Conservation (phyloP, 2,888 invertebrate genomes). For the Prosopocoilus inquinatus region DNA sequence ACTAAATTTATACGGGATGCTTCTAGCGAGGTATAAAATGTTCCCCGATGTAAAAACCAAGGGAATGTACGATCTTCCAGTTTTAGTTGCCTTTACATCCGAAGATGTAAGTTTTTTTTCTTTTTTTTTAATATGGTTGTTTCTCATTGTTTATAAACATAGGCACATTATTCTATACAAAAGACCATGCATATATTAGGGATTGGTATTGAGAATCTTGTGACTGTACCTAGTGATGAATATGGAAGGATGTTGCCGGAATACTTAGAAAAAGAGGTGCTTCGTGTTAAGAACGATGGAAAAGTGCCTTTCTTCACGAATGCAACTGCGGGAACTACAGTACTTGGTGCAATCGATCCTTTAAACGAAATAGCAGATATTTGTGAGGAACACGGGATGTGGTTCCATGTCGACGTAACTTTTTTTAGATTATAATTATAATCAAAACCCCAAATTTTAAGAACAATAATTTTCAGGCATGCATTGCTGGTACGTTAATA, state of each 20-base stretch:
- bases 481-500: constrained; percentile 24
- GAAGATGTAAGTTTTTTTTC: constrained; percentile 60
- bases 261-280: constrained; percentile 61
- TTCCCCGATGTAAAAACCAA: constrained; percentile 69
- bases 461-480: constrained; percentile 22
- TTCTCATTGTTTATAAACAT: constrained; percentile 39
- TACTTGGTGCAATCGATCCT: constrained; percentile 81
- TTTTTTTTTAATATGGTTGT: constrained; percentile 14
- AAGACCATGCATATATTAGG: constrained; percentile 83
- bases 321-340: constrained; percentile 78
- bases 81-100: constrained; percentile 72
- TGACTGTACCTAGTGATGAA: constrained; percentile 64
- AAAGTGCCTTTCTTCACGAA: constrained; percentile 68
- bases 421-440: constrained; percentile 6
- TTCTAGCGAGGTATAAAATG: constrained; percentile 66
- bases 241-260: constrained; percentile 65
- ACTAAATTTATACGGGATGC: constrained; percentile 75
- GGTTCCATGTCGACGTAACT: constrained; percentile 82
- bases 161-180: constrained; percentile 77
- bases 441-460: neutral
- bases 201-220: constrained; percentile 72
- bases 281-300: constrained; percentile 50
- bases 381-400: constrained; percentile 65
- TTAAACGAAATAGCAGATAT: constrained; percentile 65
- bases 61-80: constrained; percentile 62